Base-by-base conservation (phyloP, 2,113 vertebrate genomes). In the Ranitomeya imitator region DNA sequence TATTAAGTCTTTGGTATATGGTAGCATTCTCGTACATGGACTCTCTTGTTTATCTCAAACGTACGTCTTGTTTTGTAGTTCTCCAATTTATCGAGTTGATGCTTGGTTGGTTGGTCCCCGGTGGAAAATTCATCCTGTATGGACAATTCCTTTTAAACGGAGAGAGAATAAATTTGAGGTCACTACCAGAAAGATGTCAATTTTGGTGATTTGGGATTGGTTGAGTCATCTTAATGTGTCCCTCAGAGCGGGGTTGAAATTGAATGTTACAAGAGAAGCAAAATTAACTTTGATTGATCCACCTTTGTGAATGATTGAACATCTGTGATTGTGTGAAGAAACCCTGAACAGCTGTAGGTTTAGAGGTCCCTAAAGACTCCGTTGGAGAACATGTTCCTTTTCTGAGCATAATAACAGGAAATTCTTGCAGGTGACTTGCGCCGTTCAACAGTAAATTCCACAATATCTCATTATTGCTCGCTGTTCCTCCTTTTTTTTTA, bases 231-330 rank as follows among this genome's bases (percentile, higher is more conserved):
- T 60, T 65, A 83, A 83, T n/a, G 60, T 65, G 59, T 83, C 80
- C 59, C 80, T 4, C 11, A 21, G 59, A 45, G 37, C 60, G 6
- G 7, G 31, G 59, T 7, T 14, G 12, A 37, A 83, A 65, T 52
- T 21, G 11, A 83, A 83, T 83, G 59, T 65, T 63, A 83, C 80
- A 63, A 61, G 80, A 83, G 80, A 65, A 83, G 31, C 80, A 51
- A 83, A 63, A 83, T 83, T 65, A 61, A 83, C 60, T 83, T 61
- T 83, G 80, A 83, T 83, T 83, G 80, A 83, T 83, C 80, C 80
- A 63, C 80, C 80, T 83, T 82, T 83, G 80, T 83, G 59, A 63
- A 83, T 83, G 80, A 63, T 83, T 65, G 80, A 83, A 83, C 80
- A 83, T 83, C 80, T 83, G 60, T 51, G 80, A 21, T 65, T 11